Conservation (phyloP, 2,888 invertebrate genomes). For the Drosophila tripunctata region DNA sequence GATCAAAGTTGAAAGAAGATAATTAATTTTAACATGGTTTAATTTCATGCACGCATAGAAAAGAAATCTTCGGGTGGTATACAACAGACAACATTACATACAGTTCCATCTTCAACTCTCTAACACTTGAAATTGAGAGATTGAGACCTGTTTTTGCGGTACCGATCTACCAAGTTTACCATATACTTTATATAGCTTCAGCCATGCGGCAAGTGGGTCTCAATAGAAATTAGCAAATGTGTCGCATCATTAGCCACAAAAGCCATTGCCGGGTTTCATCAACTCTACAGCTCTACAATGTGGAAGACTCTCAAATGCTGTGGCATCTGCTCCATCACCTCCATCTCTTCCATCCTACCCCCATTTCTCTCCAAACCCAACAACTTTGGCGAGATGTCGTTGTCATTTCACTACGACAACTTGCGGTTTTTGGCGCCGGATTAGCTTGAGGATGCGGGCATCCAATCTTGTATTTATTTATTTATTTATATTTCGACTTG, state of each 20-base stretch:
- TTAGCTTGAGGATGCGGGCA: conserved; percentile 77
- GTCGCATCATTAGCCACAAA: conserved; percentile 81
- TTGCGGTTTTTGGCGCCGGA: conserved; percentile 79
- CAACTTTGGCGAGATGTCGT: conserved; percentile 1
- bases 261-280: conserved; percentile 28
- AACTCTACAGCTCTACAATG: conserved; percentile 19
- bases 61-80: conserved; percentile 72
- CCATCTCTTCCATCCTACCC: conserved; percentile 5
- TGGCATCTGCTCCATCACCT: conserved; percentile 41
- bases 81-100: no score
- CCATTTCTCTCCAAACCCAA: background rate
- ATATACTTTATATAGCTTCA: conserved; percentile 28
- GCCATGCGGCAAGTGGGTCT: conserved; percentile 66
- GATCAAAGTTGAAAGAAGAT: conserved; percentile 11
- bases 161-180: no score
- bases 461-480: conserved; percentile 23
- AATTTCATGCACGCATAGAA: conserved; percentile 69
- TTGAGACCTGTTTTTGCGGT: conserved; percentile 60
- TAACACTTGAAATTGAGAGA: conserved; percentile 61
- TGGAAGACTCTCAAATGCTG: conserved; percentile 74
- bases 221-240: conserved; percentile 82
- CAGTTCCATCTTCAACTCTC: conserved; percentile 52
- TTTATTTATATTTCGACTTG: conserved; percentile 15
- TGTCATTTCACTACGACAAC: conserved; percentile 14
- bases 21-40: conserved; percentile 78